Conservation (phyloP, 2,797 vertebrate genomes). For the Propithecus perrieri region DNA sequence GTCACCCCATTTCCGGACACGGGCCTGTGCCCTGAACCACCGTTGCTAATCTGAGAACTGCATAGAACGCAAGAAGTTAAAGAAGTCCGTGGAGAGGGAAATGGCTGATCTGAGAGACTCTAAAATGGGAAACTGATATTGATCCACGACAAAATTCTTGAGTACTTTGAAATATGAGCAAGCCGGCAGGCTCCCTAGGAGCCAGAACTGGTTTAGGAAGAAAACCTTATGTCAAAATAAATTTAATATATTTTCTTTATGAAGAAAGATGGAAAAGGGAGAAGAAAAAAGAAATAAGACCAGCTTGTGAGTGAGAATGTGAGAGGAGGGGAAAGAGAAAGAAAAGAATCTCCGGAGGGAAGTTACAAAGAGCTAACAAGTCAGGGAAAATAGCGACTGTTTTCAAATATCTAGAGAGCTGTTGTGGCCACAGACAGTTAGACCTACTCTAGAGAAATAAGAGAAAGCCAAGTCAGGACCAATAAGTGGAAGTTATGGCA, state of each 20-base stretch:
- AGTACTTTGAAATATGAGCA: background rate
- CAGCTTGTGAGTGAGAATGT: background rate
- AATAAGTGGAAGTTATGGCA: background rate
- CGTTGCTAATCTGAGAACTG: background rate
- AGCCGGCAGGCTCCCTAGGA: background rate
- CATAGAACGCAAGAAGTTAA: background rate
- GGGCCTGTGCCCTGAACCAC: background rate
- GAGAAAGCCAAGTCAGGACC: background rate
- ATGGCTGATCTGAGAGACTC: background rate
- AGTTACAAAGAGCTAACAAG: background rate
- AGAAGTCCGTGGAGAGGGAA: background rate
- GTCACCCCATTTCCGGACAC: background rate
- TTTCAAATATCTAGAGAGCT: background rate
- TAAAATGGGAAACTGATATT: background rate
- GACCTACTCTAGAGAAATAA: background rate
- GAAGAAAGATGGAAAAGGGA: slow-evolving; percentile 1
- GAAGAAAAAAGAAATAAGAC: background rate
- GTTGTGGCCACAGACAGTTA: background rate
- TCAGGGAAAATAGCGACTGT: background rate
- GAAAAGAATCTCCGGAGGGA: background rate
- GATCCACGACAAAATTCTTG: background rate
- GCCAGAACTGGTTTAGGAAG: background rate
- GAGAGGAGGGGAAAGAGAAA: background rate
- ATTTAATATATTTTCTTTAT: background rate
- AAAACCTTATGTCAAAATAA: background rate